A percentile compares a stretch with the other conserved stretches of the same genome.
These are phyloP conservation scores for Hystrix cristata DNA, from an alignment of 2,113 vertebrate genomes.

Conservation along the genomic window DNA sequence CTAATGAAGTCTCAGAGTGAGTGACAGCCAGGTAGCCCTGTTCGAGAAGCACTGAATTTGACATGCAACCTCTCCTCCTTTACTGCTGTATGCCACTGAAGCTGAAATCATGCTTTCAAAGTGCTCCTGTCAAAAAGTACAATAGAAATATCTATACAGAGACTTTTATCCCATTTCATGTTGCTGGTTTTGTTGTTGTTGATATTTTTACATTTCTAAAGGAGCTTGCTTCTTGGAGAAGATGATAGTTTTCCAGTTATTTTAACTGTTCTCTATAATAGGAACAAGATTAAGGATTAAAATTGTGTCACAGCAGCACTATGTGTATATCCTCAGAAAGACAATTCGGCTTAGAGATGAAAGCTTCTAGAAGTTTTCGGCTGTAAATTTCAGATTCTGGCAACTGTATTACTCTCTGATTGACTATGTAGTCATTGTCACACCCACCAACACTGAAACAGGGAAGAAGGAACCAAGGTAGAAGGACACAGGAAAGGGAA, in stretches of 20 bases:
- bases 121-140: not conserved
- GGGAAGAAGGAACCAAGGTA: not conserved
- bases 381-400: not conserved
- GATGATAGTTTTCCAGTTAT: not conserved
- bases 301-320: not conserved
- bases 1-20: not conserved
- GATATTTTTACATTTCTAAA: not conserved
- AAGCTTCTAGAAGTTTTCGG: not conserved
- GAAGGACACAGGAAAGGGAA: not conserved
- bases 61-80: not conserved
- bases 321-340: not conserved
- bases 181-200: not conserved
- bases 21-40: not conserved
- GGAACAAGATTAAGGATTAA: not conserved
- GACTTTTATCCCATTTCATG: not conserved
- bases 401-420: not conserved
- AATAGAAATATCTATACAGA: not conserved
- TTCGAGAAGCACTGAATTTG: not conserved
- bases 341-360: not conserved
- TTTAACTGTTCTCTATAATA: not conserved
- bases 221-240: slow-evolving; percentile 6
- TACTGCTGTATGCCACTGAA: not conserved
- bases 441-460: not conserved
- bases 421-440: not conserved
- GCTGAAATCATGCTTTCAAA: not conserved